A percentile compares a stretch with the other conserved stretches of the same genome.
Conservation (phyloP, 2,113 vertebrate species). For the Amazona guildingii region DNA sequence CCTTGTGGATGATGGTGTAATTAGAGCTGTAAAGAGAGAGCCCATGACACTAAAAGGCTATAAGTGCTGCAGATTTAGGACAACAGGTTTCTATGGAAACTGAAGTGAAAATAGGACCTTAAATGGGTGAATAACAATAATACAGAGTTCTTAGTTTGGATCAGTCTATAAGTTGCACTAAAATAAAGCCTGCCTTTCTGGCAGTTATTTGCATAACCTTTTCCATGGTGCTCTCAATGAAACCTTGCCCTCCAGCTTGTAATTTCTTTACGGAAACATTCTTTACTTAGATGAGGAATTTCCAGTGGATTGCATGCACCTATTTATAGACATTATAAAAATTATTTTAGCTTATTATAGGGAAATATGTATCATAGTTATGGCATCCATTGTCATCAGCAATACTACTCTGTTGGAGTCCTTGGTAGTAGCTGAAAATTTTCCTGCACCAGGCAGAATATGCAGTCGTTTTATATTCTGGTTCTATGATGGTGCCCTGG, state of each 20-base stretch:
- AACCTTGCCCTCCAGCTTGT: neutral
- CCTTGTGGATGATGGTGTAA: slow-evolving; percentile 66
- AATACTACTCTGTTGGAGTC: neutral
- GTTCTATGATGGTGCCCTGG: neutral
- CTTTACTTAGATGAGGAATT: neutral
- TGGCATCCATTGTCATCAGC: neutral
- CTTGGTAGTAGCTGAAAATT: neutral
- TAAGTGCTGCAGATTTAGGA: slow-evolving; percentile 69
- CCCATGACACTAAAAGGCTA: slow-evolving; percentile 67
- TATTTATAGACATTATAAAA: neutral
- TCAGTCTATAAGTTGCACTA: slow-evolving; percentile 24
- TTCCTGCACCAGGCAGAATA: neutral
- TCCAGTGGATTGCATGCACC: neutral
- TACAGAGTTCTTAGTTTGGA: slow-evolving; percentile 41
- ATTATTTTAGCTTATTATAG: neutral
- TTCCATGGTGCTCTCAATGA: neutral
- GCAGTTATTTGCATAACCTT: slow-evolving; percentile 34
- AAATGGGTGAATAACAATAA: slow-evolving; percentile 56
- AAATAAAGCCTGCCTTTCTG: slow-evolving; percentile 30
- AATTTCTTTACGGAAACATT: neutral
- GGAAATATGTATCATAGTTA: neutral
- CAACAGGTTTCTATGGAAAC: slow-evolving; percentile 72
- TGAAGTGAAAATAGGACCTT: slow-evolving; percentile 58
- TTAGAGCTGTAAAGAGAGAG: slow-evolving; percentile 70
- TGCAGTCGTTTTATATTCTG: neutral